Evolutionary conservation across 2,888 invertebrate species (phyloP), one percentile per base, ranked within the genome.

Genomic region (Microplitis deprimator): DNA sequence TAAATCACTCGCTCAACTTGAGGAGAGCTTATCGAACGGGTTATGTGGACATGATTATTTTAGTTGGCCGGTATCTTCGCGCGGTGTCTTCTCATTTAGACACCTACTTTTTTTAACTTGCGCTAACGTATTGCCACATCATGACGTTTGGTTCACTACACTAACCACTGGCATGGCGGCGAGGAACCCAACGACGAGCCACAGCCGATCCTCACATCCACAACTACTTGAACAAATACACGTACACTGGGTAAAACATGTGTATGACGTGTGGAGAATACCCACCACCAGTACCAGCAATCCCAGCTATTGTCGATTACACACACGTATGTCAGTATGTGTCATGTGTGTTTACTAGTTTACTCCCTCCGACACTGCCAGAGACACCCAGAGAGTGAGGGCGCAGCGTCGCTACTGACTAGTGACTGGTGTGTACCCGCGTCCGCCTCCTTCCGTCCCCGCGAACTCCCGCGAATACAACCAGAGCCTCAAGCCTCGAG

Each of bases 71-170:
- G 67, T 38, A 68, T 67, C 61, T 17, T n/a, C 13, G 73, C 67
- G 67, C 67, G 29, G 29, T 29, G 29, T 29, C 29, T 29, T 29
- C 67, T 73, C 73, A 73, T 29, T 67, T 59, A 59, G 60, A 73
- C 73, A 73, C 67, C 67, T 50, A 13, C 13, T 50, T 64, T 77
- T 82, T 82, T 87, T 83, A 87, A 84, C 85, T 87, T 83, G 84
- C 85, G 82, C 82, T 83, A 85, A 85, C 88, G 87, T 87, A 89
- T 85, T 88, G 90, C 90, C 90, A 90, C 90, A 90, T 90, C 89
- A 89, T 89, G 88, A 89, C 88, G 87, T 89, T 87, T 87, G 85
- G 85, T 86, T 87, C 89, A 89, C 89, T 88, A 88, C 88, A 89
- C 89, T 87, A 88, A 87, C 86, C 87, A 87, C 86, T 86, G 82